phyloP scores from a whole-genome alignment of 2,888 invertebrate genomes.

The Pseudanteris insignis region DNA sequence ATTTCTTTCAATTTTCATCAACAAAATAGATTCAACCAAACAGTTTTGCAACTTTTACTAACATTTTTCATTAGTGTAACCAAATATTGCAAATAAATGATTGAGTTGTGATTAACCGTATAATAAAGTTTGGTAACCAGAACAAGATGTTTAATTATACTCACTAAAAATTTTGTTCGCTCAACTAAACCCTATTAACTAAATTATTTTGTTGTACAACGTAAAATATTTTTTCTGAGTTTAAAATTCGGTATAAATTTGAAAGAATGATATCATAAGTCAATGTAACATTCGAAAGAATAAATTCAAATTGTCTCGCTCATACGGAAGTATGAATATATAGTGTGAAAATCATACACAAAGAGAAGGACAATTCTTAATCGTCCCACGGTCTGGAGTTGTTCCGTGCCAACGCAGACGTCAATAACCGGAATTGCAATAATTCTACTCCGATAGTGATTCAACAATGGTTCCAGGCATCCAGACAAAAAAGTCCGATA shows the following conservation, averaged over 20 bases:
- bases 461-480: conserved; percentile 30
- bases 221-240: too few species aligned
- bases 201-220: too few species aligned
- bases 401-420: conserved; percentile 36
- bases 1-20: too few species aligned
- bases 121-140: too few species aligned
- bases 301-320: conserved; percentile 8
- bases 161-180: too few species aligned
- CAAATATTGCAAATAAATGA: too few species aligned
- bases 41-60: too few species aligned
- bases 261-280: background rate
- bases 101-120: too few species aligned
- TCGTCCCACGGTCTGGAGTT: conserved; percentile 33
- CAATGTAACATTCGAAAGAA: conserved; percentile 1
- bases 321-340: conserved; percentile 26
- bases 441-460: conserved; percentile 36
- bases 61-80: background rate
- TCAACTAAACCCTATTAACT: too few species aligned
- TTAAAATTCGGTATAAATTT: too few species aligned
- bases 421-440: conserved; percentile 43
- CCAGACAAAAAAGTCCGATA: conserved; percentile 26
- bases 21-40: too few species aligned
- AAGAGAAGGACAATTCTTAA: conserved; percentile 27
- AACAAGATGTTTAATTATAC: too few species aligned
- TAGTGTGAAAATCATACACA: conserved; percentile 29